Percentiles rank a stretch among this genome's conserved stretches.
These are phyloP conservation scores for Drosophila villosipedis DNA, from an alignment of 2,888 invertebrate genomes.

Conservation along the genomic window DNA sequence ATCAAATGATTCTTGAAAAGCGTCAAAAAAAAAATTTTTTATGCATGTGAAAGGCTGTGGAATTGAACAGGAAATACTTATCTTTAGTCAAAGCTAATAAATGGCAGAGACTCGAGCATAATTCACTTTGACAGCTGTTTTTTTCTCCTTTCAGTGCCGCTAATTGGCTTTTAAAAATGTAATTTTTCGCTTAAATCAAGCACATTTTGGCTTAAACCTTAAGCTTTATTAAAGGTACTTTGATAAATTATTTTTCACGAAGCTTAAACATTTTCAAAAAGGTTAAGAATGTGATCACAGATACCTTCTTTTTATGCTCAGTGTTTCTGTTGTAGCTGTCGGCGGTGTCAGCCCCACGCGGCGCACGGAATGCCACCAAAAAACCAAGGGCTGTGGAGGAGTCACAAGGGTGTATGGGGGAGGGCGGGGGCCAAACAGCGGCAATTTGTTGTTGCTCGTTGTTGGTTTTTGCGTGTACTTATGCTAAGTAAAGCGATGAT, in stretches of 20 bases:
- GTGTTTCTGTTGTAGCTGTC: conserved; percentile 28
- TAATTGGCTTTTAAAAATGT: not conserved
- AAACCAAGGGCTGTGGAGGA: conserved; percentile 12
- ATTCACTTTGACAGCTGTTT: not conserved
- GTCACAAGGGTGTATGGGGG: not conserved
- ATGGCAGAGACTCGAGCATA: not conserved
- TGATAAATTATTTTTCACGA: not conserved
- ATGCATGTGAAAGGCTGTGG: not conserved
- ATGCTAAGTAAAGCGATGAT: conserved; percentile 80
- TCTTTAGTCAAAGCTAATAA: not conserved
- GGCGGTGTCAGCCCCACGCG: conserved; percentile 68
- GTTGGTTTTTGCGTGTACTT: conserved; percentile 69
- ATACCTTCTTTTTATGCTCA: not conserved
- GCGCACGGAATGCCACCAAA: conserved; percentile 65
- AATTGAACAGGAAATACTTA: not conserved
- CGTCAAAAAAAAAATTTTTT: too few relatives aligned
- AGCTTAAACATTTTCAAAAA: not conserved
- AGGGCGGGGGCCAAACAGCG: conserved; percentile 6
- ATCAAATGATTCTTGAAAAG: not conserved
- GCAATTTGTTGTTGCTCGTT: conserved; percentile 70
- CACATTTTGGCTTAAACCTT: not conserved
- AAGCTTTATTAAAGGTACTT: not conserved
- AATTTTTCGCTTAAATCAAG: not conserved
- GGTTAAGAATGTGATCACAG: not conserved
- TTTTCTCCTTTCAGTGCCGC: not conserved